phyloP scores from a whole-genome alignment of 2,113 vertebrate species.

The Calidris pugnax region DNA sequence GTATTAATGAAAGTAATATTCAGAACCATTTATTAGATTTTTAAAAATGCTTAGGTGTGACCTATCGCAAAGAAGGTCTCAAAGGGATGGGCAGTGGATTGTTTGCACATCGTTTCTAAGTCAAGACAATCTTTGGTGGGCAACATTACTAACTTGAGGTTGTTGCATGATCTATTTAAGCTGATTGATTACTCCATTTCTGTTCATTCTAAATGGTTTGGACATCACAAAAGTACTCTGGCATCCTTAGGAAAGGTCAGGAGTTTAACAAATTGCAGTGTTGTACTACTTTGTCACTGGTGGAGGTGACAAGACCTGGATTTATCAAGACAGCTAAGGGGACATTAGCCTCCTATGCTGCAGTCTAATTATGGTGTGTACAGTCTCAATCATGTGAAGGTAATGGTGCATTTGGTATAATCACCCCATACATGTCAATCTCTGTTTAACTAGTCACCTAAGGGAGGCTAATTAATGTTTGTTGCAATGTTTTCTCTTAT shows the following conservation, averaged over 20 bases:
- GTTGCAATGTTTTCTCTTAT: neutral
- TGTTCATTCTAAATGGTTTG: neutral
- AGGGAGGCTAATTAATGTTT: neutral
- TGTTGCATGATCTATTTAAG: neutral
- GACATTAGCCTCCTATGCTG: neutral
- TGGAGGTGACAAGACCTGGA: neutral
- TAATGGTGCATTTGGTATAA: neutral
- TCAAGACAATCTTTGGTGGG: neutral
- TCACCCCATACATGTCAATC: neutral
- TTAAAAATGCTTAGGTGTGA: neutral
- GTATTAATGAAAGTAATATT: neutral
- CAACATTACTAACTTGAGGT: neutral
- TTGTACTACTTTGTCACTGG: neutral
- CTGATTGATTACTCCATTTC: slow-evolving; percentile 1
- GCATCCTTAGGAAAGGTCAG: slow-evolving; percentile 22
- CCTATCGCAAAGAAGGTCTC: neutral
- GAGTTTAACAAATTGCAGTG: neutral
- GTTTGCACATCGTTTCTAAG: neutral
- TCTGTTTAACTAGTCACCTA: neutral
- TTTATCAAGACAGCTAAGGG: neutral
- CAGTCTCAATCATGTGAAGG: neutral
- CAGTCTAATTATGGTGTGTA: neutral
- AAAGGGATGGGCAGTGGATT: neutral
- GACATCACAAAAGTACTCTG: neutral
- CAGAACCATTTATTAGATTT: neutral